Percentiles rank a stretch among this genome's conserved stretches.
Evolutionary conservation across 2,888 invertebrate species (phyloP).

Genomic region (Ectropis crepuscularia): DNA sequence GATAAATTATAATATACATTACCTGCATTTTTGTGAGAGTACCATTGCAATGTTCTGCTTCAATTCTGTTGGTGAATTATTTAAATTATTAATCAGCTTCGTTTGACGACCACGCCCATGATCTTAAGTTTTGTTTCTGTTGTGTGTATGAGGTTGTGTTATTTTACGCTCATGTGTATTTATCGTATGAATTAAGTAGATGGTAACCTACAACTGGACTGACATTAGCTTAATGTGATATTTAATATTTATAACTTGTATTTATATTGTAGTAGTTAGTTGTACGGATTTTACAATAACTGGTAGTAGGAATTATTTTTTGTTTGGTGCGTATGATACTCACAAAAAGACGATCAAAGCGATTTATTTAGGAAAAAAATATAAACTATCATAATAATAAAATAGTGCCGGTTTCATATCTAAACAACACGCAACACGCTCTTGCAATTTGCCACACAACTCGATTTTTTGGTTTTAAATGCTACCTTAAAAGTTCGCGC

Average conservation of each 20-base stretch:
- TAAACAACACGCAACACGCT: too few relatives aligned
- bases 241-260: slow-evolving; percentile 80
- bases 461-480: too few relatives aligned
- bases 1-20: too few relatives aligned
- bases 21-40: too few relatives aligned
- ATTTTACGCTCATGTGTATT: slow-evolving; percentile 57
- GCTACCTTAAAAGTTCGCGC: too few relatives aligned
- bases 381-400: too few relatives aligned
- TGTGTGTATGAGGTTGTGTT: slow-evolving; percentile 42
- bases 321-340: slow-evolving; percentile 39
- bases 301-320: slow-evolving; percentile 54
- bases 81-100: too few relatives aligned
- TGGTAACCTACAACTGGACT: slow-evolving; percentile 77
- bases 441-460: too few relatives aligned
- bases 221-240: slow-evolving; percentile 83
- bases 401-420: too few relatives aligned
- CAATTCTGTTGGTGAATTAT: too few relatives aligned
- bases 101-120: too few relatives aligned
- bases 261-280: slow-evolving; percentile 71
- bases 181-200: slow-evolving; percentile 63
- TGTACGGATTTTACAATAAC: slow-evolving; percentile 60
- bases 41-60: too few relatives aligned
- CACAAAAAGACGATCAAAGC: slow-evolving; percentile 19
- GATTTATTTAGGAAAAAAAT: not conserved
- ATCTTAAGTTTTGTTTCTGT: slow-evolving; percentile 23